Conservation (phyloP, 2,888 invertebrate genomes). For the Bimastos eiseni region DNA sequence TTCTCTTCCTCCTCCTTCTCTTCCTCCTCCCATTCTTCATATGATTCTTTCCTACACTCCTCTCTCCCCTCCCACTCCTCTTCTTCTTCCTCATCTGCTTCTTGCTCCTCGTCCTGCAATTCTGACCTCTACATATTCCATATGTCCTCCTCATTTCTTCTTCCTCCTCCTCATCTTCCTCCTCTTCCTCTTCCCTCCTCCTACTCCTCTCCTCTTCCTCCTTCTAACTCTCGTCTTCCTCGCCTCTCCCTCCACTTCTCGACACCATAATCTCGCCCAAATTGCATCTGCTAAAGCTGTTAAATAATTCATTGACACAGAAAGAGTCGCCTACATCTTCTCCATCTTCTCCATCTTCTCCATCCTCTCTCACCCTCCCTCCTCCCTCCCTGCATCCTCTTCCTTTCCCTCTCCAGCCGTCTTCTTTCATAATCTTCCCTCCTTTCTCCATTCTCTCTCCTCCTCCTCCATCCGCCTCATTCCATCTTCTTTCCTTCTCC, state of each 20-base stretch:
- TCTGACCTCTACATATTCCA: too few relatives aligned
- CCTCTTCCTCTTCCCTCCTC: not conserved
- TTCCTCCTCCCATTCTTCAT: too few relatives aligned
- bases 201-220: too few relatives aligned
- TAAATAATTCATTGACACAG: slow-evolving; percentile 13
- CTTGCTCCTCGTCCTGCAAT: not conserved
- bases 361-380: not conserved
- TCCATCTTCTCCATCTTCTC: not conserved
- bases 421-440: too few relatives aligned
- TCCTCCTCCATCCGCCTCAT: too few relatives aligned
- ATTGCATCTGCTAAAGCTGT: slow-evolving; percentile 6
- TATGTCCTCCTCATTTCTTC: not conserved
- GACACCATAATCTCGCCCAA: slow-evolving; percentile 13
- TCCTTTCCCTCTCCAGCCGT: too few relatives aligned
- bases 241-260: not conserved
- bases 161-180: not conserved
- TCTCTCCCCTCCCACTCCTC: not conserved
- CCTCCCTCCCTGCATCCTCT: too few relatives aligned
- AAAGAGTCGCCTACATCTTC: not conserved
- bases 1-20: not conserved
- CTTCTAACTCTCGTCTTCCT: not conserved
- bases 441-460: not conserved
- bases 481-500: not conserved
- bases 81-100: not conserved
- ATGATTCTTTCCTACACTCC: too few relatives aligned